These are phyloP conservation scores for Fregetta grallaria DNA, from an alignment of 2,113 vertebrate species.

Conservation along the genomic window DNA sequence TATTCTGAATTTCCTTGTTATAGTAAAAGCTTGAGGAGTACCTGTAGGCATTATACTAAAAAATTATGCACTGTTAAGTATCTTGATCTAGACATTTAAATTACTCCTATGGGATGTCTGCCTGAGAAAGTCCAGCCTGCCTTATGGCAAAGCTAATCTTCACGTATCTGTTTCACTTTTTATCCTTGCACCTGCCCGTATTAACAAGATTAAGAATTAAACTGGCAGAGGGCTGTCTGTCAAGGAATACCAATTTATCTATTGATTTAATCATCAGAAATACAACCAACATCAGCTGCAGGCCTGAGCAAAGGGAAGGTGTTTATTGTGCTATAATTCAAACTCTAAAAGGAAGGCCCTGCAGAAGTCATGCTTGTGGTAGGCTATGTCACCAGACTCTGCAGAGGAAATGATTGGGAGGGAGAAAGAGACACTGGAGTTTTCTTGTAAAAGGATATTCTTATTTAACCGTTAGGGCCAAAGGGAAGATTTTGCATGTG, in stretches of 20 bases:
- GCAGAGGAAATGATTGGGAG: neutral
- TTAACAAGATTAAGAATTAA: constrained; percentile 65
- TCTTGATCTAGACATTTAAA: neutral
- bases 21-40: neutral
- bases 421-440: neutral
- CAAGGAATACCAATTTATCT: neutral
- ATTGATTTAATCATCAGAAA: neutral
- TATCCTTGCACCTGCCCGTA: constrained; percentile 11
- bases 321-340: neutral
- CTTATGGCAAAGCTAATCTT: constrained; percentile 35
- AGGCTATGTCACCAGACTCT: neutral
- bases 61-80: neutral
- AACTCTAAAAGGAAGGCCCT: neutral
- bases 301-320: neutral
- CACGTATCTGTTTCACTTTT: constrained; percentile 36
- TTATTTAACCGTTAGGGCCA: neutral
- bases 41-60: neutral
- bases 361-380: neutral
- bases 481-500: neutral
- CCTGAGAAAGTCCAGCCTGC: neutral
- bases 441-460: neutral
- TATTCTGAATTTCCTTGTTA: neutral
- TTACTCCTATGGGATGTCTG: neutral
- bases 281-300: neutral
- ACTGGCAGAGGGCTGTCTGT: neutral